phyloP scores from a whole-genome alignment of 2,888 invertebrate species.

The Idaea biselata region DNA sequence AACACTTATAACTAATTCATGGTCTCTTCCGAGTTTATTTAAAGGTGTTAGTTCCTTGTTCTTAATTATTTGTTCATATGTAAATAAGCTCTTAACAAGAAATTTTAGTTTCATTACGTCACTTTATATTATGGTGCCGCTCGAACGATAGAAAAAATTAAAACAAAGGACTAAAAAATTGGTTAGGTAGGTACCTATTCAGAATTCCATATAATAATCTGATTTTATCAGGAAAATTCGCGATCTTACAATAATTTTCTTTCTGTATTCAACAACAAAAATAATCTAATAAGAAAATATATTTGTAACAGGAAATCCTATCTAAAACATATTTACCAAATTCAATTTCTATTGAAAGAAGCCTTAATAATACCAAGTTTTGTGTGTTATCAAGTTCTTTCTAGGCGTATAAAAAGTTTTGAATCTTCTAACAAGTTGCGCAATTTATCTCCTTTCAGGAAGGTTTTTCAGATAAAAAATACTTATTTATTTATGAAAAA shows the following conservation, averaged over 20 bases:
- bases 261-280: neutral
- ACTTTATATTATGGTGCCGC: neutral
- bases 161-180: too few species aligned
- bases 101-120: neutral
- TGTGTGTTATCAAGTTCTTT: neutral
- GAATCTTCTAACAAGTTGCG: neutral
- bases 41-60: conserved; percentile 30
- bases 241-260: too few species aligned
- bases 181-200: too few species aligned
- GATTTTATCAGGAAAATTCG: too few species aligned
- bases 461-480: conserved; percentile 10
- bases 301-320: conserved; percentile 3
- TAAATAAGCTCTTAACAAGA: neutral
- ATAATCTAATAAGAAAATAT: neutral
- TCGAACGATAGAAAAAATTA: too few species aligned
- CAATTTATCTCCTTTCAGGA: conserved; percentile 2
- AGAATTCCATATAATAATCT: too few species aligned
- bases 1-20: conserved; percentile 38
- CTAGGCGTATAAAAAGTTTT: conserved; percentile 4
- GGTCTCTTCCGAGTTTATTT: conserved; percentile 46
- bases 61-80: conserved; percentile 18
- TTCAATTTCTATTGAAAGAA: conserved; percentile 3
- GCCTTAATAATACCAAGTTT: conserved; percentile 1
- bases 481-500: conserved; percentile 15
- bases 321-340: neutral